Percentiles rank a stretch among this genome's conserved stretches.
Evolutionary conservation across 2,113 vertebrate species (phyloP).

Genomic region (Numida meleagris): DNA sequence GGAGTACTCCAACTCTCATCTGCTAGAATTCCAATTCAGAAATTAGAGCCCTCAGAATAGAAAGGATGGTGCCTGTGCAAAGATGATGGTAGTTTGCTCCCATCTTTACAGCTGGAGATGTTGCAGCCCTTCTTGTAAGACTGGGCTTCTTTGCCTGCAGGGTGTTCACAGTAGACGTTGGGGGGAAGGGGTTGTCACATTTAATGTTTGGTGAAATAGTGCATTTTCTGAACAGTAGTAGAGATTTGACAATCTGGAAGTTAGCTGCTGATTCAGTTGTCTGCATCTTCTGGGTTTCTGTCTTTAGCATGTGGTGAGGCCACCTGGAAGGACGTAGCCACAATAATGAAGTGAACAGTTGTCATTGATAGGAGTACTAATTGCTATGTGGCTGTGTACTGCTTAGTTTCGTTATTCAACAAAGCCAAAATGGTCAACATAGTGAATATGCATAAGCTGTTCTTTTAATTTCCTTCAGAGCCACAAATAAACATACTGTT

Average conservation of each 20-base stretch:
- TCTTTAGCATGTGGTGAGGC: not conserved
- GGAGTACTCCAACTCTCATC: not conserved
- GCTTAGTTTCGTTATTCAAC: not conserved
- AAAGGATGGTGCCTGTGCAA: not conserved
- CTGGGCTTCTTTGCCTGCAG: not conserved
- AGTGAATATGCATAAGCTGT: not conserved
- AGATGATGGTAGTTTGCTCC: not conserved
- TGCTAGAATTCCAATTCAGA: not conserved
- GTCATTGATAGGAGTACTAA: not conserved
- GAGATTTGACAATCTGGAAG: not conserved
- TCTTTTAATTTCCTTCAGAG: not conserved
- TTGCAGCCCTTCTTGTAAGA: not conserved
- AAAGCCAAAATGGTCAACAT: not conserved
- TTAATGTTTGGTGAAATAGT: not conserved
- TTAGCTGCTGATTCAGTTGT: not conserved
- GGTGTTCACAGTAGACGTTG: not conserved
- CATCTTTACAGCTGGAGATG: not conserved
- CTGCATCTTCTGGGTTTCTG: not conserved
- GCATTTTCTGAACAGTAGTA: not conserved
- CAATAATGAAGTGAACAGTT: not conserved
- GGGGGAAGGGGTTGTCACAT: not conserved
- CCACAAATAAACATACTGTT: not conserved
- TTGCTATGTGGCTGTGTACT: not conserved
- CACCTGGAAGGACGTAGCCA: not conserved
- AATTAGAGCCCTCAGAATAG: not conserved